These are phyloP conservation scores for Liasis olivaceus DNA, from an alignment of 2,797 vertebrate genomes.

Conservation along the genomic window DNA sequence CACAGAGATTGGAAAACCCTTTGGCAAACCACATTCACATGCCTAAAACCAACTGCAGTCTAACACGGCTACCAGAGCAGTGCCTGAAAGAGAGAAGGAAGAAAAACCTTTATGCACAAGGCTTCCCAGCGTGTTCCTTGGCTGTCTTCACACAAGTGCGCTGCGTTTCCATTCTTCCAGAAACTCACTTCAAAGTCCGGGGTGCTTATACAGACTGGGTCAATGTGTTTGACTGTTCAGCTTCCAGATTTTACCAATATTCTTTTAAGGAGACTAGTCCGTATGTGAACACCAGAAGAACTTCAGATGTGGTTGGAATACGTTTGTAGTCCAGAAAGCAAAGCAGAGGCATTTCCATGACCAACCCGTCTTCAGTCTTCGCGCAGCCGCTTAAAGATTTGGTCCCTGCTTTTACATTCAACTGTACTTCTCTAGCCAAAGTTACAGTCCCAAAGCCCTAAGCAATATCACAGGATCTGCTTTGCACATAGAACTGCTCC, in stretches of 20 bases:
- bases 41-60: slow-evolving; percentile 61
- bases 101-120: slow-evolving; percentile 51
- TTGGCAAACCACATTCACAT: slow-evolving; percentile 74
- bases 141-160: slow-evolving; percentile 40
- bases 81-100: slow-evolving; percentile 74
- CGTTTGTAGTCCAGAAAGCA: slow-evolving; percentile 55
- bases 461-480: slow-evolving; percentile 77
- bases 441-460: slow-evolving; percentile 39
- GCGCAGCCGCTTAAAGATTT: slow-evolving; percentile 35
- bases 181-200: slow-evolving; percentile 50
- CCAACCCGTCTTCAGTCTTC: slow-evolving; percentile 64
- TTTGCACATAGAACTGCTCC: slow-evolving; percentile 53
- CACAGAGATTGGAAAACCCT: slow-evolving; percentile 85
- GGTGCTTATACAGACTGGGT: slow-evolving; percentile 6
- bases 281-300: slow-evolving; percentile 40
- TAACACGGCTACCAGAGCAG: slow-evolving; percentile 37
- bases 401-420: slow-evolving; percentile 53
- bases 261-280: slow-evolving; percentile 54
- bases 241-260: slow-evolving; percentile 44
- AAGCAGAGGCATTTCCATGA: slow-evolving; percentile 39
- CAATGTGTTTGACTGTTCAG: slow-evolving; percentile 27
- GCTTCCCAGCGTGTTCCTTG: slow-evolving; percentile 28
- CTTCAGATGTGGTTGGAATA: slow-evolving; percentile 40
- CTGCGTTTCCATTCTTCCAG: slow-evolving; percentile 43
- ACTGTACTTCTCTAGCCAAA: slow-evolving; percentile 49